phyloP scores from a whole-genome alignment of 2,113 vertebrate species.

The Aviceda subcristata region DNA sequence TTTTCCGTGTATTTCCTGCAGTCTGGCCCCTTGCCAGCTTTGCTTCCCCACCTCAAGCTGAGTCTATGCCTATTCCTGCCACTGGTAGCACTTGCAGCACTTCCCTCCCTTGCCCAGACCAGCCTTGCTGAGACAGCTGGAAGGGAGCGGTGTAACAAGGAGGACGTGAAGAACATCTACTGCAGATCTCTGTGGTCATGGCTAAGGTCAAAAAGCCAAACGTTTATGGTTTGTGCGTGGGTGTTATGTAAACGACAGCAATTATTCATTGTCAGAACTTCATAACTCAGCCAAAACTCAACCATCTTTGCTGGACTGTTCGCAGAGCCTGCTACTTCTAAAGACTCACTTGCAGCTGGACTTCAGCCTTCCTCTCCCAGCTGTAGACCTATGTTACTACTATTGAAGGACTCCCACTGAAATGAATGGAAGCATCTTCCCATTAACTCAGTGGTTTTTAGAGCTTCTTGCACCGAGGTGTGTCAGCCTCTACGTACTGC shows the following conservation, averaged over 20 bases:
- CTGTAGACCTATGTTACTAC: neutral
- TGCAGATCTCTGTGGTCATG: constrained; percentile 10
- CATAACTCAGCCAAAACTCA: constrained; percentile 11
- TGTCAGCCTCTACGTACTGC: neutral
- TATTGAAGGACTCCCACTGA: neutral
- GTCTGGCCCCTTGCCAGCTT: neutral
- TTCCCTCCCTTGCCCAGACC: neutral
- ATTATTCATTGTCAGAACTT: constrained; percentile 49
- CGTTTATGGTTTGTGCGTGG: neutral
- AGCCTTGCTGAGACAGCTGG: neutral
- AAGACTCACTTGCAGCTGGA: neutral
- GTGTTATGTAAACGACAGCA: constrained; percentile 20
- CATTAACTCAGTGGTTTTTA: neutral
- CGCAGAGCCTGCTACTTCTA: neutral
- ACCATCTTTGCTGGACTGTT: neutral
- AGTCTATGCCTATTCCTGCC: neutral
- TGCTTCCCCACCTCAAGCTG: neutral
- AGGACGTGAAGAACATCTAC: neutral
- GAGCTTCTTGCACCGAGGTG: neutral
- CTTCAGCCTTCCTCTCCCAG: neutral
- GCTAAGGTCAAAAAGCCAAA: constrained; percentile 39
- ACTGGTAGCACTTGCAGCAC: neutral
- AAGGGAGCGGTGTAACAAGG: neutral
- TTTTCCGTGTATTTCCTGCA: neutral
- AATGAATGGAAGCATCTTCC: neutral